A percentile compares a stretch with the other conserved stretches of the same genome.
phyloP scores from a whole-genome alignment of 2,113 vertebrate species.

The Orthonyx spaldingii region DNA sequence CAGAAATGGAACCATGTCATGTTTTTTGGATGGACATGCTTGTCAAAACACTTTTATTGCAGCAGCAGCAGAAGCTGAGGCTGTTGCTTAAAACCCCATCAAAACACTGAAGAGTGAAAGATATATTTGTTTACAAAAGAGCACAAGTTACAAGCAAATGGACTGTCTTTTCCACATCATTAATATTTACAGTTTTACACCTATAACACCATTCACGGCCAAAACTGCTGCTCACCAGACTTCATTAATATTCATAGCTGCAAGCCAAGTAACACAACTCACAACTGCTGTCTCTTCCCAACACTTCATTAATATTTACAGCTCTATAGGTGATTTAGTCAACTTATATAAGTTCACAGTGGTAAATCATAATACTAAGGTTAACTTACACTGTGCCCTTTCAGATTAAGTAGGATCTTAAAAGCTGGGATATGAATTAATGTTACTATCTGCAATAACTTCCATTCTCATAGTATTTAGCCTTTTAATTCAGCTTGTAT shows the following conservation, averaged over 20 bases:
- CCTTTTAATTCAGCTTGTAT: neutral
- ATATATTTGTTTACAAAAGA: neutral
- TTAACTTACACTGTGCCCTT: neutral
- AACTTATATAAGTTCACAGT: neutral
- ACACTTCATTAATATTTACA: neutral
- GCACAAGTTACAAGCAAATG: neutral
- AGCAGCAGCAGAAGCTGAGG: neutral
- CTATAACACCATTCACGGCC: neutral
- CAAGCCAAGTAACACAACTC: neutral
- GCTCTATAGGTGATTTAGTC: neutral
- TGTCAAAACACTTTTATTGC: constrained; percentile 26
- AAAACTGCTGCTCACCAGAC: neutral
- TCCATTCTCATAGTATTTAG: neutral
- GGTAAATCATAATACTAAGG: neutral
- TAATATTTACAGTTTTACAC: neutral
- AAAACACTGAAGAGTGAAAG: neutral
- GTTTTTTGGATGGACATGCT: neutral
- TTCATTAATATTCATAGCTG: neutral
- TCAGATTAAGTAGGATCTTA: neutral
- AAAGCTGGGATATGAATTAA: neutral
- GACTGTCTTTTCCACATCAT: neutral
- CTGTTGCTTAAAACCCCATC: neutral
- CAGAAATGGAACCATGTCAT: neutral
- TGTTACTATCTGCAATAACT: neutral
- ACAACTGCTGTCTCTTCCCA: neutral